Evolutionary conservation across 92 coral and sea anemone species (phyloP).

Genomic region (Chrysogorgia sp.): DNA sequence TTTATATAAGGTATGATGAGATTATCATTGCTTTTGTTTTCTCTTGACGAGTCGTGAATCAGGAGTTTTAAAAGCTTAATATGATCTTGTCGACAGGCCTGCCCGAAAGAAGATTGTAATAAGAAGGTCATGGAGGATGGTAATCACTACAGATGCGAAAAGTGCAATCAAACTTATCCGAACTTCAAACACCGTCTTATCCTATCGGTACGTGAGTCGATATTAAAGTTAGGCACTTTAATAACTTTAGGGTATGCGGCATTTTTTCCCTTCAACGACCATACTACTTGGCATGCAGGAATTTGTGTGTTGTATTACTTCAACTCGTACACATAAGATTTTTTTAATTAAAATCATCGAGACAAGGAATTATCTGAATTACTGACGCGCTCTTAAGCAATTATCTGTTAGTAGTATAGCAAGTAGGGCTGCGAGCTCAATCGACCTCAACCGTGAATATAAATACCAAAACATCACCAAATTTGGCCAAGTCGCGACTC

Average conservation of each 20-base stretch:
- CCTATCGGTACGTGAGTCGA: slow-evolving; percentile 54
- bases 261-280: background rate
- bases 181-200: slow-evolving; percentile 87
- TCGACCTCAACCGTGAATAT: too few relatives aligned
- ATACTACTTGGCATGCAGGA: too few relatives aligned
- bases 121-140: slow-evolving; percentile 92
- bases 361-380: too few relatives aligned
- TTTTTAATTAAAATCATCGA: too few relatives aligned
- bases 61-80: background rate
- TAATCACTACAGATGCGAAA: slow-evolving; percentile 89
- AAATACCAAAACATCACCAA: too few relatives aligned
- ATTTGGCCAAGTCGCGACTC: too few relatives aligned
- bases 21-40: background rate
- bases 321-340: too few relatives aligned
- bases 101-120: slow-evolving; percentile 86
- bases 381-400: too few relatives aligned
- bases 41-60: background rate
- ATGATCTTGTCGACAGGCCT: slow-evolving; percentile 62
- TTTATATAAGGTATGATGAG: slow-evolving; percentile 73
- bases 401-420: too few relatives aligned
- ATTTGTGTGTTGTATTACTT: too few relatives aligned
- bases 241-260: background rate
- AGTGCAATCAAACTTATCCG: slow-evolving; percentile 81
- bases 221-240: too few relatives aligned
- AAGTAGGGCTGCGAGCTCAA: too few relatives aligned